A percentile compares a stretch with the other conserved stretches of the same genome.
Evolutionary conservation across 2,113 vertebrate species (phyloP).

Genomic region (Peromyscus maniculatus): DNA sequence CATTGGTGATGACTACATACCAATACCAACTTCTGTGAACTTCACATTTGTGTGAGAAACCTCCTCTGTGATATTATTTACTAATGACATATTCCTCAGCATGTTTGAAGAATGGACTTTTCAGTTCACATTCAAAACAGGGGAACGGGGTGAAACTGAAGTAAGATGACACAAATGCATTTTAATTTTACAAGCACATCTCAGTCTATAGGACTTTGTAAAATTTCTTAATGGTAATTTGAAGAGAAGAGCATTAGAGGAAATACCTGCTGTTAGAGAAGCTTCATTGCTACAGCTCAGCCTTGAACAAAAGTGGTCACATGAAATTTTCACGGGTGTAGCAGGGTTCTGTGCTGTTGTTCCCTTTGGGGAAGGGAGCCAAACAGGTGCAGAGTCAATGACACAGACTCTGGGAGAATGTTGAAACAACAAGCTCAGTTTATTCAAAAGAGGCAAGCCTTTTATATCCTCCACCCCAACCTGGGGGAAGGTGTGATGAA

Average conservation of each 20-base stretch:
- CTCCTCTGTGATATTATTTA: not conserved
- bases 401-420: too few species aligned
- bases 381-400: too few species aligned
- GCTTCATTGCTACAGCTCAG: not conserved
- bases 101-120: not conserved
- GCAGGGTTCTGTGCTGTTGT: too few species aligned
- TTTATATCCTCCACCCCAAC: too few species aligned
- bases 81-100: not conserved
- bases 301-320: not conserved
- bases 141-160: not conserved
- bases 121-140: not conserved
- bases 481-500: too few species aligned
- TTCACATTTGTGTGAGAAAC: not conserved
- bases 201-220: not conserved
- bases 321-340: not conserved
- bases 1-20: not conserved
- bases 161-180: not conserved
- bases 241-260: not conserved
- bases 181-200: not conserved
- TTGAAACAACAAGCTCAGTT: too few species aligned
- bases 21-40: not conserved
- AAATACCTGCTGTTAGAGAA: not conserved
- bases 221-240: not conserved
- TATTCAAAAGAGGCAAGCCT: too few species aligned
- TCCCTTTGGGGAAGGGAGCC: too few species aligned